A percentile compares a stretch with the other conserved stretches of the same genome.
Conservation (phyloP, 2,888 invertebrate genomes). For the Amiota minor region DNA sequence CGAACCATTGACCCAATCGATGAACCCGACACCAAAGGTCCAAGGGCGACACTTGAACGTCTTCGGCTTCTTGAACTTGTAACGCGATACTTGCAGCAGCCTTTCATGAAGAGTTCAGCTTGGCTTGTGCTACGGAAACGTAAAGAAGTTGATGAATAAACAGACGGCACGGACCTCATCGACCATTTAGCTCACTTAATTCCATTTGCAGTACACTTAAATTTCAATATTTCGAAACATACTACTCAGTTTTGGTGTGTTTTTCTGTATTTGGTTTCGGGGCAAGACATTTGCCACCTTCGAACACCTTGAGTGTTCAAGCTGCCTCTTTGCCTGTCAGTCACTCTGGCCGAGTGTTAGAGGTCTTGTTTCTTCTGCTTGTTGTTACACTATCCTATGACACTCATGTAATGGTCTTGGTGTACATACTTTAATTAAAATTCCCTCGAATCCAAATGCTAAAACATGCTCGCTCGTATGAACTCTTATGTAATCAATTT, state of each 20-base stretch:
- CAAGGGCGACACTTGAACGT: slow-evolving; percentile 47
- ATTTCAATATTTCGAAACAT: slow-evolving; percentile 50
- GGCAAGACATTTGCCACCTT: slow-evolving; percentile 29
- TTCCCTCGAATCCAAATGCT: not conserved
- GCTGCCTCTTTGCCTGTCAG: slow-evolving; percentile 1
- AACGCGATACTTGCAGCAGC: slow-evolving; percentile 49
- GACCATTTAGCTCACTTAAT: slow-evolving; percentile 5
- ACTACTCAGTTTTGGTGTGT: slow-evolving; percentile 36
- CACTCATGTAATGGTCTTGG: slow-evolving; percentile 39
- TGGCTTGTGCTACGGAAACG: slow-evolving; percentile 64
- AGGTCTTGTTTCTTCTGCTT: slow-evolving; percentile 54
- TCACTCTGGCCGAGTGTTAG: slow-evolving; percentile 52
- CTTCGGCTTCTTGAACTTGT: slow-evolving; percentile 42
- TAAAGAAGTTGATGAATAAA: slow-evolving; percentile 48
- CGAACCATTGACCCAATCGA: not conserved
- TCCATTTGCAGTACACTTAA: slow-evolving; percentile 56
- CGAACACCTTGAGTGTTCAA: slow-evolving; percentile 36
- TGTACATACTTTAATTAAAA: slow-evolving; percentile 19
- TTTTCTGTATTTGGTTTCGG: slow-evolving; percentile 23
- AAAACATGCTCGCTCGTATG: not conserved
- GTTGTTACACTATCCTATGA: slow-evolving; percentile 49
- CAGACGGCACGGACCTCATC: not conserved
- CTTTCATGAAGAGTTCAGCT: slow-evolving; percentile 42
- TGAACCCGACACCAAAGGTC: slow-evolving; percentile 17
- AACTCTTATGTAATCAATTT: slow-evolving; percentile 55